phyloP scores from a whole-genome alignment of 1,140 invertebrate genomes.

The Formica exsecta region DNA sequence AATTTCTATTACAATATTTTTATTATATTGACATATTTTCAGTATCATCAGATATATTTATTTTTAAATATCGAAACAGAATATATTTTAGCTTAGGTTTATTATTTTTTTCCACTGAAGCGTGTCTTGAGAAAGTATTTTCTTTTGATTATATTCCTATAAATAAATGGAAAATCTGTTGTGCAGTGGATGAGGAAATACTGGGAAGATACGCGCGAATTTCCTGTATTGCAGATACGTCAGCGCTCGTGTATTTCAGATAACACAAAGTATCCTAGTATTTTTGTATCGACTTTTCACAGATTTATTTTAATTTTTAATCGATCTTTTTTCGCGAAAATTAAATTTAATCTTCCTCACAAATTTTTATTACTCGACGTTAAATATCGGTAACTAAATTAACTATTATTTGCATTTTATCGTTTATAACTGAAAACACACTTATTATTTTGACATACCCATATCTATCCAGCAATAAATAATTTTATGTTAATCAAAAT shows the following conservation, averaged over 20 bases:
- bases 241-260: background rate
- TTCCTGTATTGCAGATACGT: background rate
- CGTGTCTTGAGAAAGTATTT: conserved; percentile 15
- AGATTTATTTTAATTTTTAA: conserved; percentile 25
- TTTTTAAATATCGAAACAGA: conserved; percentile 2
- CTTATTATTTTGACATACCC: background rate
- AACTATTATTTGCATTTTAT: background rate
- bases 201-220: background rate
- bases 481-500: background rate
- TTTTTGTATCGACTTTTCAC: background rate
- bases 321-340: background rate
- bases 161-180: conserved; percentile 33
- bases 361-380: background rate
- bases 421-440: background rate
- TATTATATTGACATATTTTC: background rate
- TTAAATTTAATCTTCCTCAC: background rate
- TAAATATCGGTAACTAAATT: background rate
- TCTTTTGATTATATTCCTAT: conserved; percentile 35
- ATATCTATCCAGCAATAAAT: background rate
- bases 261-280: background rate
- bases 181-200: background rate
- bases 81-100: conserved; percentile 13
- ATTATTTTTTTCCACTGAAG: conserved; percentile 29
- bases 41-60: background rate
- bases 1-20: background rate